Evolutionary conservation across 1,140 invertebrate genomes (phyloP), one percentile per base, ranked within the genome.

Genomic region (Penaeus indicus): DNA sequence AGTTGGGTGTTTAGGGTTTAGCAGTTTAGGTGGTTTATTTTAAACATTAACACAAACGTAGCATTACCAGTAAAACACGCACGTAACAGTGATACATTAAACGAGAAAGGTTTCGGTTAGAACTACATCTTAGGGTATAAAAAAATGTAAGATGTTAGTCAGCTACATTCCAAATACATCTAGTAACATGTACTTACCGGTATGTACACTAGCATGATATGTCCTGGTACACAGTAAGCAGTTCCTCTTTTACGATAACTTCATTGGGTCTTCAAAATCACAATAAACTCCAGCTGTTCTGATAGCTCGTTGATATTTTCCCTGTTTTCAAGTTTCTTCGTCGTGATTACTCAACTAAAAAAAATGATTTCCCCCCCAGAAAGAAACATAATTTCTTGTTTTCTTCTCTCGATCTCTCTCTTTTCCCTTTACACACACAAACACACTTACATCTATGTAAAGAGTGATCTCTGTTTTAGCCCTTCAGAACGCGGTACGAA

Each of bases 161-260:
- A 54, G 13, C 13, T 54, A 13, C 13, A 54, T 38, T 38, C 38
- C 27, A 69, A 63, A 84, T 11, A 72, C 63, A 85, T n/a, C 21
- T 63, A 27, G 25, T 42, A n/a, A 83, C 47, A 83, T 18, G 11
- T 83, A 88, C 86, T 88, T 67, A 88, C 86, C 86, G 86, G 86
- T 83, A 88, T 88, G 69, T 88, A 88, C 80, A 88, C 86, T 88
- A 88, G 86, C 86, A 88, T 88, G 86, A 84, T 88, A 88, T 88
- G 86, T 83, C 86, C 86, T 83, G 86, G 69, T 77, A 54, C 62
- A 88, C 81, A 63, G 64, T 78, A 75, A 63, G 61, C 67, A 62
- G 54, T 88, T 81, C 81, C 42, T 69, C 77, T 64, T 88, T 85
- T 63, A 88, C 81, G 86, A 88, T 78, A 88, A 77, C 80, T 88